A percentile compares a stretch with the other conserved stretches of the same genome.
phyloP scores from a whole-genome alignment of 30 jellyfish, hydroid and myxozoan species.

The Rhopilema esculentum region DNA sequence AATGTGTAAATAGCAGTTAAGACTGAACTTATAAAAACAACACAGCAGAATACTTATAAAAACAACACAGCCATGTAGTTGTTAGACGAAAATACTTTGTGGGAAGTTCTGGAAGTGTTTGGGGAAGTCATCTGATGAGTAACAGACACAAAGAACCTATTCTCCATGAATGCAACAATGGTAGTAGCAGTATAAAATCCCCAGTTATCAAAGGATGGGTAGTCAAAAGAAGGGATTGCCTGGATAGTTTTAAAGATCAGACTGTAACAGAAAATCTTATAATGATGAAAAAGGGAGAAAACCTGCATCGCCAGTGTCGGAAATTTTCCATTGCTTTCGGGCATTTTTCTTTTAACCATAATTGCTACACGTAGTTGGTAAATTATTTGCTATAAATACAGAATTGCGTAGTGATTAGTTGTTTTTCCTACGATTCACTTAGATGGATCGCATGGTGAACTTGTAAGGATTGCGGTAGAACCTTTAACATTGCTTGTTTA shows the following conservation, averaged over 20 bases:
- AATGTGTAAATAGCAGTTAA: constrained; percentile 2
- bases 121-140: constrained; percentile 61
- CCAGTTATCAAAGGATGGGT: constrained; percentile 13
- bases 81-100: constrained; percentile 57
- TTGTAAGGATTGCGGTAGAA: no score
- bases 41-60: background rate
- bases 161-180: constrained; percentile 1
- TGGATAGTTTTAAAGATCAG: constrained; percentile 12
- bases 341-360: no score
- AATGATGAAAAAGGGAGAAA: constrained; percentile 18
- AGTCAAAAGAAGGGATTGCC: constrained; percentile 19
- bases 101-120: constrained; percentile 58
- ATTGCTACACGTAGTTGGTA: no score
- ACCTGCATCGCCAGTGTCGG: constrained; percentile 18
- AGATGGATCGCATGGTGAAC: no score
- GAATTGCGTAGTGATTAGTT: no score
- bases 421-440: no score
- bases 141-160: constrained; percentile 32
- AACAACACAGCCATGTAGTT: constrained; percentile 29
- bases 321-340: no score
- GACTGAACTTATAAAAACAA: constrained; percentile 35
- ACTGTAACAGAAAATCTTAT: constrained; percentile 3
- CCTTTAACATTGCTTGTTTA: no score
- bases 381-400: no score
- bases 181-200: background rate